Percentiles rank a stretch among this genome's conserved stretches.
phyloP scores from a whole-genome alignment of 2,888 invertebrate genomes.

The Plemyria rubiginata region DNA sequence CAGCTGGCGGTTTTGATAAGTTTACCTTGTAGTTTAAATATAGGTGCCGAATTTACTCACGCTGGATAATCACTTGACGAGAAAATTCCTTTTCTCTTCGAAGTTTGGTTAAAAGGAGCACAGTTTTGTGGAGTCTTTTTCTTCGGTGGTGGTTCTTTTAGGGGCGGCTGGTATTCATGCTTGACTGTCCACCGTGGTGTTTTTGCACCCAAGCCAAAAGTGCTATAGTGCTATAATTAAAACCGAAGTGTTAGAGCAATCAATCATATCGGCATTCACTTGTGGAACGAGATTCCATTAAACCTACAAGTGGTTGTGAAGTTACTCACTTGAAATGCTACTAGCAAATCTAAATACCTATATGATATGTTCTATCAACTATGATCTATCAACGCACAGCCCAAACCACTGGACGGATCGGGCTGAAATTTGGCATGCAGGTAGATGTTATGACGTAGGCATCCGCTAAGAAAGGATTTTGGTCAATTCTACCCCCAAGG shows the following conservation, averaged over 20 bases:
- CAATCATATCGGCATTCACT: neutral
- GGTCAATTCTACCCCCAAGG: too few species aligned
- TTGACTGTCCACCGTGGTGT: slow-evolving; percentile 66
- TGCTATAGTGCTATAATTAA: slow-evolving; percentile 63
- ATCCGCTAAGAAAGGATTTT: too few species aligned
- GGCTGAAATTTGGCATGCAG: too few species aligned
- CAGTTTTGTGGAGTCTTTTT: slow-evolving; percentile 59
- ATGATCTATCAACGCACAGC: too few species aligned
- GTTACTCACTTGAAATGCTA: neutral
- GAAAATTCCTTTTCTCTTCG: slow-evolving; percentile 67
- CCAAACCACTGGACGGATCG: too few species aligned
- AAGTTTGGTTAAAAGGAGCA: slow-evolving; percentile 75
- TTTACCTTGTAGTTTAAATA: too few species aligned
- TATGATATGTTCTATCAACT: too few species aligned
- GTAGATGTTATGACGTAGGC: too few species aligned
- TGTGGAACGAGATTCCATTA: neutral
- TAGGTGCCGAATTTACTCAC: slow-evolving; percentile 63
- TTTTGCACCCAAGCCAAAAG: slow-evolving; percentile 62
- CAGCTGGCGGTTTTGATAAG: too few species aligned
- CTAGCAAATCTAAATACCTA: too few species aligned
- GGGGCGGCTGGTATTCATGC: slow-evolving; percentile 76
- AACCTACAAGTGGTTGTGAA: neutral
- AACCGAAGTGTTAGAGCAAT: neutral
- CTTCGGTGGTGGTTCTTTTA: slow-evolving; percentile 49
- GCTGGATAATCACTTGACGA: slow-evolving; percentile 60